phyloP scores from a whole-genome alignment of 2,113 vertebrate species.

The Misgurnus anguillicaudatus region DNA sequence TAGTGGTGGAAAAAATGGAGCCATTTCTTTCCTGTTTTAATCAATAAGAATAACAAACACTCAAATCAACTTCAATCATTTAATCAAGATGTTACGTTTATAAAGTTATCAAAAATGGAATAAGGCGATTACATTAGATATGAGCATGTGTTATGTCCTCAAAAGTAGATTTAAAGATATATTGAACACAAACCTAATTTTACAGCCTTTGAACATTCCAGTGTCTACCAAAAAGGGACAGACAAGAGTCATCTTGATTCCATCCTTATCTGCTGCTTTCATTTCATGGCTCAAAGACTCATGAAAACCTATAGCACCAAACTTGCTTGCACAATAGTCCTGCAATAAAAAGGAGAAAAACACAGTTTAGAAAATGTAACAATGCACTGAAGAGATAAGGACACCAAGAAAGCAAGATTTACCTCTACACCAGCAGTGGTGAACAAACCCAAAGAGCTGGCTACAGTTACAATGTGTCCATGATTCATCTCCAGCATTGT shows the following conservation, averaged over 20 bases:
- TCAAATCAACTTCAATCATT: neutral
- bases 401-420: slow-evolving; percentile 53
- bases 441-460: slow-evolving; percentile 87
- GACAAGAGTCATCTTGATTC: slow-evolving; percentile 88
- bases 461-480: slow-evolving; percentile 87
- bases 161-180: neutral
- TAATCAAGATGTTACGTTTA: neutral
- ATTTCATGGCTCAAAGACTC: slow-evolving; percentile 88
- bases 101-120: too few relatives aligned
- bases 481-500: slow-evolving; percentile 89
- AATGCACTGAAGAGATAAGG: neutral
- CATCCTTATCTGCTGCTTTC: slow-evolving; percentile 86
- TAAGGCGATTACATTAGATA: too few relatives aligned
- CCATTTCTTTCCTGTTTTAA: slow-evolving; percentile 43
- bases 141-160: neutral
- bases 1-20: slow-evolving; percentile 48
- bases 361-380: neutral
- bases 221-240: slow-evolving; percentile 89
- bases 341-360: slow-evolving; percentile 49
- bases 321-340: slow-evolving; percentile 93
- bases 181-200: slow-evolving; percentile 76
- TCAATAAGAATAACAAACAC: neutral
- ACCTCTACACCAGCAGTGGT: slow-evolving; percentile 89
- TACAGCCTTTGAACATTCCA: slow-evolving; percentile 87
- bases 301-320: slow-evolving; percentile 88